A percentile compares a stretch with the other conserved stretches of the same genome.
Conservation (phyloP, 2,888 invertebrate species). For the Osedax frankpressi region DNA sequence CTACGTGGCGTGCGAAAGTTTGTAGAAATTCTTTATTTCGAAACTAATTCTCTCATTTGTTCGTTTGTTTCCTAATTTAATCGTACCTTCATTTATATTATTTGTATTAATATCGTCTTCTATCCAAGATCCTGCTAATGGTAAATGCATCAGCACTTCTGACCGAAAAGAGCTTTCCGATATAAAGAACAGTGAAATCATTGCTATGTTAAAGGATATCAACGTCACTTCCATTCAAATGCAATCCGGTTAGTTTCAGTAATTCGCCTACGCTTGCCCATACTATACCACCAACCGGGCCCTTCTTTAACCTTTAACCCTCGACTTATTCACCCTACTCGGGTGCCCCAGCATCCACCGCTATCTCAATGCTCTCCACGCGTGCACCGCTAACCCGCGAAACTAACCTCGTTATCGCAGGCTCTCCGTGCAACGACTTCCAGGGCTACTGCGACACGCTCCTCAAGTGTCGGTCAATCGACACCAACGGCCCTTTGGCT, state of each 20-base stretch:
- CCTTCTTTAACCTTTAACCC: too few species aligned
- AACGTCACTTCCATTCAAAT: not conserved
- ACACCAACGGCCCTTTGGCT: constrained; percentile 93
- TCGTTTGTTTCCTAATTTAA: too few species aligned
- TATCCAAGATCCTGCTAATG: not conserved
- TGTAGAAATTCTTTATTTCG: too few species aligned
- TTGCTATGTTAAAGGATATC: not conserved
- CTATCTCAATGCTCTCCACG: too few species aligned
- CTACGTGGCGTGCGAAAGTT: constrained; percentile 70
- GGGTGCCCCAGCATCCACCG: too few species aligned
- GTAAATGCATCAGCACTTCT: not conserved
- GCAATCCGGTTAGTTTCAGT: not conserved
- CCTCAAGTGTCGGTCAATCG: constrained; percentile 90
- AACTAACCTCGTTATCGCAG: too few species aligned
- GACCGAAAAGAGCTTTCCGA: not conserved
- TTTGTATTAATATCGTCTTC: not conserved
- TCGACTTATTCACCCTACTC: too few species aligned
- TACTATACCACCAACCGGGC: too few species aligned
- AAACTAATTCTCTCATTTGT: too few species aligned
- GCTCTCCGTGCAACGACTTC: constrained; percentile 96
- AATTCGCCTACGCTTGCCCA: too few species aligned
- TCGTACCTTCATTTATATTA: too few species aligned
- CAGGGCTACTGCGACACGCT: constrained; percentile 98
- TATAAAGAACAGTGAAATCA: not conserved
- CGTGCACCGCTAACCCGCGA: too few species aligned